Conservation (phyloP, 2,113 vertebrate genomes). For the Vidua macroura region DNA sequence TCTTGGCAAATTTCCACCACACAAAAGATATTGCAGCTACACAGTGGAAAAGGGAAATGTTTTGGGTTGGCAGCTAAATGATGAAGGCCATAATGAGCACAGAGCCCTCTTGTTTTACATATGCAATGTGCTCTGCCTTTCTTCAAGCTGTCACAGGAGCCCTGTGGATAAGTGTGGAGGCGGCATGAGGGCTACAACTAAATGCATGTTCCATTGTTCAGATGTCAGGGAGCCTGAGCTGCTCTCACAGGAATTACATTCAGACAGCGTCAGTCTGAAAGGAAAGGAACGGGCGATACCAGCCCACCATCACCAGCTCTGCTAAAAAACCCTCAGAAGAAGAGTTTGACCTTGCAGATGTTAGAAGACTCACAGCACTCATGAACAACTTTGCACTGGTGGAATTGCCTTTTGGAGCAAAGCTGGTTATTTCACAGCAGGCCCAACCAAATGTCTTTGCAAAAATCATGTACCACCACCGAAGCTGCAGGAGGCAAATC, state of each 20-base stretch:
- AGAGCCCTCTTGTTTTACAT: conserved; percentile 49
- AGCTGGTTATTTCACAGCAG: not conserved
- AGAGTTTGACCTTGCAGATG: conserved; percentile 30
- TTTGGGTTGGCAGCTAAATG: conserved; percentile 41
- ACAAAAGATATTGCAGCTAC: not conserved
- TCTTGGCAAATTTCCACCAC: not conserved
- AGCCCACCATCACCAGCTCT: not conserved
- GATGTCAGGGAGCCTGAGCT: conserved; percentile 51
- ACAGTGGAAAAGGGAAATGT: not conserved
- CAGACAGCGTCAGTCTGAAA: conserved; percentile 20
- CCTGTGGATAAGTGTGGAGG: conserved; percentile 9
- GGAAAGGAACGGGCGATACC: not conserved
- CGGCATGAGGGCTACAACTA: conserved; percentile 41
- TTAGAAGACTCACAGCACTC: not conserved
- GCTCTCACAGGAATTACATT: conserved; percentile 10
- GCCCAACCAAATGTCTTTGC: not conserved
- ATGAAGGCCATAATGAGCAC: conserved; percentile 23
- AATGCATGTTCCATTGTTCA: conserved; percentile 57
- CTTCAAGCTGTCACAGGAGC: conserved; percentile 54
- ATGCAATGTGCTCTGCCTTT: conserved; percentile 40
- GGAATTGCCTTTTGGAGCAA: not conserved
- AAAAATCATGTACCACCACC: not conserved
- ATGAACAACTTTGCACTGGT: not conserved
- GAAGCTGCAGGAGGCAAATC: not conserved
- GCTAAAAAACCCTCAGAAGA: not conserved